These are phyloP conservation scores for Oreochromis mossambicus DNA, from an alignment of 2,797 vertebrate species.

Conservation along the genomic window DNA sequence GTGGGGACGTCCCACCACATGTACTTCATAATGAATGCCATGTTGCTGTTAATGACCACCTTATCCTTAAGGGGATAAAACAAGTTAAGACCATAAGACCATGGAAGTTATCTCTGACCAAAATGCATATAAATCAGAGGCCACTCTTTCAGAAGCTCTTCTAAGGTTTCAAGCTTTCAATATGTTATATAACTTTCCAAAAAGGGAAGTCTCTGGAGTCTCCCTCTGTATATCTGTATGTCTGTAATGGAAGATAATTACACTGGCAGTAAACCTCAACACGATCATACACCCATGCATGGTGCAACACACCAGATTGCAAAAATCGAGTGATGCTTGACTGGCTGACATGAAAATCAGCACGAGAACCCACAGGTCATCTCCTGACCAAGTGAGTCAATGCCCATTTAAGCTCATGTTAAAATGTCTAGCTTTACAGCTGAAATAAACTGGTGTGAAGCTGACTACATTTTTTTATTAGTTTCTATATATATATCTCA, in stretches of 20 bases:
- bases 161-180: not conserved
- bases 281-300: not conserved
- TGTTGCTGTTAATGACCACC: not conserved
- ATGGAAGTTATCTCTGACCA: not conserved
- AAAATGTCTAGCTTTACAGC: not conserved
- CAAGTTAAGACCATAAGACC: not conserved
- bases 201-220: rapidly evolving
- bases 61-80: not conserved
- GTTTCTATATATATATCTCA: rapidly evolving
- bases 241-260: not conserved
- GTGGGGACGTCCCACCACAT: not conserved
- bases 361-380: not conserved
- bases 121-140: rapidly evolving
- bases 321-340: not conserved
- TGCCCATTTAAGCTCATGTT: not conserved
- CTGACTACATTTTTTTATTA: not conserved
- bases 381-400: rapidly evolving
- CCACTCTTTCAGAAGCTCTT: not conserved
- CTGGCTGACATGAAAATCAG: rapidly evolving
- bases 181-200: not conserved
- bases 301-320: not conserved
- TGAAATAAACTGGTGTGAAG: not conserved
- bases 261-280: not conserved
- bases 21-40: not conserved
- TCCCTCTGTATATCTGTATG: not conserved